Base-by-base conservation (phyloP, 1,140 invertebrate genomes). In the Meloidogyne hapla region DNA sequence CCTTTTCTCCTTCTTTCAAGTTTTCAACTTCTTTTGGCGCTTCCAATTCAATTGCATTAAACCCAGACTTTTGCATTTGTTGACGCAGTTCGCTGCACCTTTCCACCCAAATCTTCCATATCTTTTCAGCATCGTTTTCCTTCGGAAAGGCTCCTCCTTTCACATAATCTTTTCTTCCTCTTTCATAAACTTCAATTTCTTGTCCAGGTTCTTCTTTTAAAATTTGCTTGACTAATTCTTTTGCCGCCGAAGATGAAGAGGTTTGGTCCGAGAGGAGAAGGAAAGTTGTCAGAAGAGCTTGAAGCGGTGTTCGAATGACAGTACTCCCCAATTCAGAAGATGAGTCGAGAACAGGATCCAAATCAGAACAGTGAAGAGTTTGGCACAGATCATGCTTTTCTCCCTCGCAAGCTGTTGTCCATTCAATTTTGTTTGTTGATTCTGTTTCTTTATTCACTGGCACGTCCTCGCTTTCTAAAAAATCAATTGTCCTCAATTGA, bases 401-500 rank as follows among this genome's bases (percentile, higher is more conserved):
- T 10, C 65, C 65, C 13, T 13, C 18, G 13, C 65, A 66, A 15
- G 28, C 13, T 21, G 4, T 18, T 12, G 65, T 18, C n/a, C n/a
- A n/a, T n/a, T n/a, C n/a, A n/a, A n/a, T n/a, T n/a, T n/a, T 42
- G 2, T 18, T n/a, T 9, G 38, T 33, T 23, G 0, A n/a, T n/a
- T 9, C 23, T 56, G 26, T 15, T 56, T 45, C 21, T 25, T 33
- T 33, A 15, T 4, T 15, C 1, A 15, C 18, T 38, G 63, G 23
- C 65, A 18, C n/a, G 26, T 18, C n/a, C 65, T 21, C 10, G 26
- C 0, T 38, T 12, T 4, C 65, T 66, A 18, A 66, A 66, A 66
- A 1, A 21, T 66, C 65, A 66, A 21, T 66, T 66, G 65, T 66
- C 65, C 65, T 38, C 18, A 66, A 66, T 21, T 66, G 65, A 66